These are phyloP conservation scores for Ivindomyrus marchei DNA, from an alignment of 2,113 vertebrate genomes.

Conservation along the genomic window DNA sequence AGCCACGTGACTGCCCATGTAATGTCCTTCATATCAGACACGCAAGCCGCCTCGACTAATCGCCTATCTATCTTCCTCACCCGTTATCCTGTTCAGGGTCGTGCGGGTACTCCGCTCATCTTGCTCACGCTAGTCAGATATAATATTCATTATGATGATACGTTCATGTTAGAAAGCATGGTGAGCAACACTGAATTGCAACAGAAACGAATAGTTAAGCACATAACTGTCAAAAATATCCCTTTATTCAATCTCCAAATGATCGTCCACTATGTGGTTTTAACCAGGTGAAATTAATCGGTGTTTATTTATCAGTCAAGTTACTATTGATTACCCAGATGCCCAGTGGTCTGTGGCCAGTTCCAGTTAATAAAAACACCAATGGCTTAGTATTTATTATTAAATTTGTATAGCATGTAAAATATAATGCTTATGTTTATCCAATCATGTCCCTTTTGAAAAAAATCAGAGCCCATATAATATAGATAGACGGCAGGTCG, in stretches of 20 bases:
- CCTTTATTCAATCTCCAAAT: not conserved
- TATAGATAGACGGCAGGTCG: not conserved
- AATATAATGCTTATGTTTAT: not conserved
- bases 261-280: not conserved
- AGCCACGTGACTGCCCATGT: not conserved
- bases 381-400: not conserved
- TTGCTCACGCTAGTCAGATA: not conserved
- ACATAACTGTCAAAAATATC: not conserved
- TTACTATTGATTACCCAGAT: not conserved
- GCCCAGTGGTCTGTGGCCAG: not conserved
- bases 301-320: not conserved
- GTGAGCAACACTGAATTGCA: not conserved
- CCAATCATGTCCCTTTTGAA: not conserved
- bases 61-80: not conserved
- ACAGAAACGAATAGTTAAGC: not conserved
- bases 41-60: not conserved
- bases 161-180: not conserved
- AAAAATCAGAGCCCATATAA: not conserved
- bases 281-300: not conserved
- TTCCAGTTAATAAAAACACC: not conserved
- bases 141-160: not conserved
- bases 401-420: not conserved
- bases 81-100: not conserved
- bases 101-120: not conserved
- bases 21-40: not conserved